Base-by-base conservation (phyloP, 2,113 vertebrate genomes). In the Cheirogaleus medius region DNA sequence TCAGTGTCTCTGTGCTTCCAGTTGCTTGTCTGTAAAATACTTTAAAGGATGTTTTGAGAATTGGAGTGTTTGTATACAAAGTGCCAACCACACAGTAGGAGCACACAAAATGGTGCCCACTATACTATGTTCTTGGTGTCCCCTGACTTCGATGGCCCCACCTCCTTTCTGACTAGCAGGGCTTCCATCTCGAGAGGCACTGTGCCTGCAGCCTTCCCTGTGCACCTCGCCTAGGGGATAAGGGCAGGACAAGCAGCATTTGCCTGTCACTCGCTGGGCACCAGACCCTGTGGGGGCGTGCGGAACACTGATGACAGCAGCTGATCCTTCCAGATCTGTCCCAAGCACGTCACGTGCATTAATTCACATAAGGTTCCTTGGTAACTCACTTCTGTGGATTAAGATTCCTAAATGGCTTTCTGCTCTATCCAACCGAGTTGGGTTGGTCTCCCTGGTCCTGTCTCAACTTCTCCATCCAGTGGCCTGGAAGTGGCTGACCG, bases 261-360 rank as follows among this genome's bases (percentile, higher is more conserved):
- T 69, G 58, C 44, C 25, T 8, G 1, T 11, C 58, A 14, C 32
- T 69, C 12, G 2, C 25, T 34, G 44, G 49, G 56, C 1, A 6
- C 47, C 29, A 39, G 74, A 37, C 42, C 34, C 56, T 9, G 34
- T 20, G 52, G 6, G 63, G 29, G 20, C 6, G 0, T 39, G 54
- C 39, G 25, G 56, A 54, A 34, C 18, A 5, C 8, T 27, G 27
- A 4, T 0, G 13, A 4, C 21, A 34, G 17, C 7, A 27, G 49
- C 5, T 20, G 5, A 25, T n/a, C 3, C 88, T 69, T 32, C 37
- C 32, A 21, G 39, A 25, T 66, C 39, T 23, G 10, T 37, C 39
- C 54, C 34, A 10, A 11, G 76, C 29, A 37, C 0, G 0, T 42
- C 23, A 3, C 6, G 25, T 42, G 23, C 6, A 3, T 21, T 78